Evolutionary conservation across 2,113 vertebrate genomes (phyloP), one percentile per base, ranked within the genome.

Genomic region (Setophaga coronata): DNA sequence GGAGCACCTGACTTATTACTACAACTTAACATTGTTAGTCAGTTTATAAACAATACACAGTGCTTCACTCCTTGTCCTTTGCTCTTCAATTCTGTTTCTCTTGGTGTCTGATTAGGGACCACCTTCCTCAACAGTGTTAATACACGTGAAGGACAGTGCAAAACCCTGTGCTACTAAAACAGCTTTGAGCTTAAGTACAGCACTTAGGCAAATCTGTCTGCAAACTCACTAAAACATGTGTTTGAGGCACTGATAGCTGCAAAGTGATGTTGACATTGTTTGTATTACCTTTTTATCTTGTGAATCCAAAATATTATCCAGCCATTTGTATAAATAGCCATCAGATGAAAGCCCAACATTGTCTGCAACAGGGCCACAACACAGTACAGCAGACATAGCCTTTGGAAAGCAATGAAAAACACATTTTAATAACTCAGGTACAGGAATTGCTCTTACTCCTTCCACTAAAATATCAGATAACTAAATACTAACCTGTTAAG

Each of bases 251-350:
- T 26, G 12, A 50, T 2, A 33, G 34, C 6, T 64, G 45, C 19
- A 89, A 93, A 69, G 9, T 12, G 8, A 65, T 11, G 29, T 2
- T 70, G 38, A 50, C 21, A 19, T 11, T 61, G 24, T 6, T 40
- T 43, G 17, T 51, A 71, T 98, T 97, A 99, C 99, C 99, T 99
- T 99, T 97, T 99, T 99, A 98, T 99, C 99, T 97, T 99, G 98
- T 78, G 99, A 99, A 97, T 99, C 99, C 98, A 99, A 98, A 97
- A 99, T 99, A 98, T 99, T 99, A 98, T 99, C 99, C 89, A 99
- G 96, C 99, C 99, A 99, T 97, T 99, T 99, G 98, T 99, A 99
- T 81, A 99, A 98, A 98, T 99, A 99, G 84, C 99, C 99, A 96
- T 99, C 99, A 70, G 99, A 99, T 57, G 99, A 99, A 34, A 99